Conservation (phyloP, 2,797 vertebrate genomes). For the Martes flavigula region DNA sequence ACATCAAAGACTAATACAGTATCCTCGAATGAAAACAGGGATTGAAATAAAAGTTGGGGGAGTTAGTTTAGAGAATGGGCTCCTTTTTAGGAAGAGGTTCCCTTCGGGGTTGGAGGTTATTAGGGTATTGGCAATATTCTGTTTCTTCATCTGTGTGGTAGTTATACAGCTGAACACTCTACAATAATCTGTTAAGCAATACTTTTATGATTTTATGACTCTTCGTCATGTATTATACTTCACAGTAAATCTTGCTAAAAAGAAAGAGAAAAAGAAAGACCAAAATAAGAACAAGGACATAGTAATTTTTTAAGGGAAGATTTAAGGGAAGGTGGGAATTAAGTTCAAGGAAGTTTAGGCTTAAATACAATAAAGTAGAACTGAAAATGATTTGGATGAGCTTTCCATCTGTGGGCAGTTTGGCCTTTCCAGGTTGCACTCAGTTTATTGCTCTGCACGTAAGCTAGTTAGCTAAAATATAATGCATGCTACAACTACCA, state of each 20-base stretch:
- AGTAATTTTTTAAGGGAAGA: not conserved
- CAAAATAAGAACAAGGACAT: not conserved
- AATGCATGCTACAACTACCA: not conserved
- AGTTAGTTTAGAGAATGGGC: not conserved
- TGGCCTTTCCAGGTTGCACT: not conserved
- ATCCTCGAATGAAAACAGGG: not conserved
- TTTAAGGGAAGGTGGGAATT: not conserved
- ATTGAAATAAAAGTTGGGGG: not conserved
- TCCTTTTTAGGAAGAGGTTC: not conserved
- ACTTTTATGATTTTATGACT: not conserved
- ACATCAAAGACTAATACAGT: not conserved
- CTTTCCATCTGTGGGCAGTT: not conserved
- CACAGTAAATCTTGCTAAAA: not conserved
- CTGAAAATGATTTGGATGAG: not conserved
- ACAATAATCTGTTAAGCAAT: not conserved
- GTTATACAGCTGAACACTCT: not conserved
- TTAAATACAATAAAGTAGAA: not conserved
- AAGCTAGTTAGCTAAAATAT: not conserved
- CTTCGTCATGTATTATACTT: not conserved
- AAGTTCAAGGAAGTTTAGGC: not conserved
- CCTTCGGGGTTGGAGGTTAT: fast-evolving
- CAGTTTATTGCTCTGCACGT: not conserved
- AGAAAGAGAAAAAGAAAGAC: not conserved
- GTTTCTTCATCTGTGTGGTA: not conserved
- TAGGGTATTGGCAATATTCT: not conserved